Percentiles rank a stretch among this genome's conserved stretches.
phyloP scores from a whole-genome alignment of 1,140 invertebrate genomes.

The Magallana angulata region DNA sequence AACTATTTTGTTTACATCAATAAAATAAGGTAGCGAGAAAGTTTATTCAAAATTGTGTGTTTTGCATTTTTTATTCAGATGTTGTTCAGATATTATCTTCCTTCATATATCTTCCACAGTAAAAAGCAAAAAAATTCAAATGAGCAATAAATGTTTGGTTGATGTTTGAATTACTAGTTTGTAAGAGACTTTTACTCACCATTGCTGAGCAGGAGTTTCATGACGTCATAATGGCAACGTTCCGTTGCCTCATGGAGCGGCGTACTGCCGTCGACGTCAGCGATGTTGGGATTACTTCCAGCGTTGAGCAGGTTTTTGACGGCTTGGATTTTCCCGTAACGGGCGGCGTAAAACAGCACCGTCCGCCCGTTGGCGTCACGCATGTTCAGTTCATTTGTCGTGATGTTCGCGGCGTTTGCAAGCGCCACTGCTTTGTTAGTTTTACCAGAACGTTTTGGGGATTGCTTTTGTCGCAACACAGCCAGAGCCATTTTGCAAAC shows the following conservation, averaged over 20 bases:
- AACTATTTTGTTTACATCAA: too few relatives aligned
- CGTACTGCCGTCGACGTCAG: conserved; percentile 50
- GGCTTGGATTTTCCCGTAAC: conserved; percentile 50
- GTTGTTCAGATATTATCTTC: too few relatives aligned
- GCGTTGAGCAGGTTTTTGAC: conserved; percentile 57
- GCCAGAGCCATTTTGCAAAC: conserved; percentile 43
- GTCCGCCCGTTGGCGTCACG: conserved; percentile 53
- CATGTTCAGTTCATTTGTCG: conserved; percentile 51
- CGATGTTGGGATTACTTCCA: conserved; percentile 55
- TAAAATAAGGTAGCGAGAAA: too few relatives aligned
- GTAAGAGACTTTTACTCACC: conserved; percentile 29
- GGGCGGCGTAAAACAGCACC: conserved; percentile 54
- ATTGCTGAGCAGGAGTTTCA: conserved; percentile 54
- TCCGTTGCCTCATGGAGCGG: conserved; percentile 56
- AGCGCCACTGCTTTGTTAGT: conserved; percentile 40
- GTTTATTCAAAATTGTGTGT: too few relatives aligned
- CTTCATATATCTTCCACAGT: too few relatives aligned
- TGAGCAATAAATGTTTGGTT: too few relatives aligned
- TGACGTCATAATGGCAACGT: conserved; percentile 52
- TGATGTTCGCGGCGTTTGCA: conserved; percentile 51
- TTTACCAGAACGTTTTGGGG: not conserved
- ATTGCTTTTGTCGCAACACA: conserved; percentile 41
- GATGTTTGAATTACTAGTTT: too few relatives aligned
- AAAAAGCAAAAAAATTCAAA: too few relatives aligned
- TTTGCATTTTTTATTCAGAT: too few relatives aligned